Evolutionary conservation across 2,113 vertebrate species (phyloP).

Genomic region (Danionella cerebrum): DNA sequence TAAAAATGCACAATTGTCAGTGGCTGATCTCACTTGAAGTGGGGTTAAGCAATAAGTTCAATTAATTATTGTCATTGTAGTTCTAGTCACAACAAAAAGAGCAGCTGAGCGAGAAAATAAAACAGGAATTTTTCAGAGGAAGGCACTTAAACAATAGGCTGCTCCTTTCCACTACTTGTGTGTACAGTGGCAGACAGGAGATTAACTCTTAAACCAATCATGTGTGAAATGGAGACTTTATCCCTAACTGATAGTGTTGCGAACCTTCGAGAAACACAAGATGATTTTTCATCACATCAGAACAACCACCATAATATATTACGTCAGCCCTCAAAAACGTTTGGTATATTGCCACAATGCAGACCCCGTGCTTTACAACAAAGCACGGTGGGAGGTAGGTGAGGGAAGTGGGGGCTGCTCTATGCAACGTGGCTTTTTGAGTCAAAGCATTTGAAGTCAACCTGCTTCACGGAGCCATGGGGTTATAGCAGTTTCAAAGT

Average conservation of each 20-base stretch:
- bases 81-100: constrained; percentile 37
- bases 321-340: constrained; percentile 53
- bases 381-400: constrained; percentile 27
- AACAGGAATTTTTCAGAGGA: constrained; percentile 13
- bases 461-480: background rate
- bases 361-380: constrained; percentile 37
- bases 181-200: constrained; percentile 64
- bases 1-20: too few species aligned
- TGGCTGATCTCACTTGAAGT: too few species aligned
- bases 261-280: constrained; percentile 52
- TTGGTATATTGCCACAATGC: constrained; percentile 32
- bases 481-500: background rate
- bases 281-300: constrained; percentile 50
- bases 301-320: constrained; percentile 55
- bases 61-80: too few species aligned
- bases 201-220: constrained; percentile 65
- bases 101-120: constrained; percentile 33
- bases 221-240: constrained; percentile 73
- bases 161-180: constrained; percentile 25
- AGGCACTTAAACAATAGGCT: constrained; percentile 41
- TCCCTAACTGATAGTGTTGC: constrained; percentile 56
- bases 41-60: too few species aligned
- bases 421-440: too few species aligned
- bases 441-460: constrained; percentile 1
- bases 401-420: background rate